Evolutionary conservation across 2,888 invertebrate species (phyloP).

Genomic region (Megaustenia siamemsis): DNA sequence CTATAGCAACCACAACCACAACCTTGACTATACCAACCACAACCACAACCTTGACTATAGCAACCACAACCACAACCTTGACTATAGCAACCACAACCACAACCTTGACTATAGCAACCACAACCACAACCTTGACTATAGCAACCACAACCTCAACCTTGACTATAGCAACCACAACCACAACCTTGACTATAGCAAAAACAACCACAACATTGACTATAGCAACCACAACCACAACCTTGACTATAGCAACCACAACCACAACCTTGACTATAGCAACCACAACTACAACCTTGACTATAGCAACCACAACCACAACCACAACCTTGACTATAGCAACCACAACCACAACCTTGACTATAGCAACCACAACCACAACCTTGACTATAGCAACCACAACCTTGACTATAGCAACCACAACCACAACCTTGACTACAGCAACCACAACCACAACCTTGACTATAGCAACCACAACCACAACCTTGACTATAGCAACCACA

Average conservation of each 20-base stretch:
- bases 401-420: neutral
- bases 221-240: slow-evolving; percentile 14
- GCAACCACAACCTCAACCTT: neutral
- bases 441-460: neutral
- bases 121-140: neutral
- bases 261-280: slow-evolving; percentile 5
- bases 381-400: slow-evolving; percentile 33
- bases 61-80: neutral
- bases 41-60: neutral
- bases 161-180: slow-evolving; percentile 15
- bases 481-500: neutral
- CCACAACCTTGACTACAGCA: neutral
- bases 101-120: neutral
- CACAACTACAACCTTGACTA: slow-evolving; percentile 11
- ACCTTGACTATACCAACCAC: neutral
- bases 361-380: slow-evolving; percentile 22
- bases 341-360: neutral
- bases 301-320: neutral
- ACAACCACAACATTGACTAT: neutral
- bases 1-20: neutral
- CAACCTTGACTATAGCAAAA: neutral
- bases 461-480: neutral
- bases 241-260: neutral
- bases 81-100: neutral
- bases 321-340: neutral